phyloP scores from a whole-genome alignment of 2,113 vertebrate genomes.

The Caranx melampygus region DNA sequence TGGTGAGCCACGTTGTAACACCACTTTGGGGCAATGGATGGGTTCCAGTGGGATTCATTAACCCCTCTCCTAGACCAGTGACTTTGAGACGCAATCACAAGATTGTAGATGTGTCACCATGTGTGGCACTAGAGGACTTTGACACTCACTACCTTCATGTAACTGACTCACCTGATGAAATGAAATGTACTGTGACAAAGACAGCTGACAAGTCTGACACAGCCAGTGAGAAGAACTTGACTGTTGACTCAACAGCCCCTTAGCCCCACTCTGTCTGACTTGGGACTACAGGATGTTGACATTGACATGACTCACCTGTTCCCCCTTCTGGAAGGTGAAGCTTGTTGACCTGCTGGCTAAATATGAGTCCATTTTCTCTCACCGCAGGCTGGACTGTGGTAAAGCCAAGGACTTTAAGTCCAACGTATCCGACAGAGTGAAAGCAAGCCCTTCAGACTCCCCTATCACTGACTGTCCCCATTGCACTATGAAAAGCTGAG shows the following conservation, averaged over 20 bases:
- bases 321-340: not conserved
- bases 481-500: conserved; percentile 42
- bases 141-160: conserved; percentile 6
- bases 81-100: conserved; percentile 42
- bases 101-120: conserved; percentile 47
- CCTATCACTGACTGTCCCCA: not conserved
- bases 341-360: not conserved
- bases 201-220: not conserved
- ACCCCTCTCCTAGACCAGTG: conserved; percentile 21
- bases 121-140: conserved; percentile 52
- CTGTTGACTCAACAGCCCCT: not conserved
- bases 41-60: conserved; percentile 35
- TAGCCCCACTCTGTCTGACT: not conserved
- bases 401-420: conserved; percentile 17
- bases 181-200: not conserved
- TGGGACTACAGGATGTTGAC: conserved; percentile 7
- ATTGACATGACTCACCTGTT: not conserved
- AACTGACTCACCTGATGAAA: not conserved
- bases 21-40: not conserved
- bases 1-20: conserved; percentile 17
- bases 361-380: conserved; percentile 25
- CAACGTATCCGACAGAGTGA: conserved; percentile 40
- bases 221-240: conserved; percentile 10
- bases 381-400: conserved; percentile 23
- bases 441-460: conserved; percentile 26